Percentiles rank a stretch among this genome's conserved stretches.
phyloP scores from a whole-genome alignment of 2,888 invertebrate species.

The Agrotis ipsilon region DNA sequence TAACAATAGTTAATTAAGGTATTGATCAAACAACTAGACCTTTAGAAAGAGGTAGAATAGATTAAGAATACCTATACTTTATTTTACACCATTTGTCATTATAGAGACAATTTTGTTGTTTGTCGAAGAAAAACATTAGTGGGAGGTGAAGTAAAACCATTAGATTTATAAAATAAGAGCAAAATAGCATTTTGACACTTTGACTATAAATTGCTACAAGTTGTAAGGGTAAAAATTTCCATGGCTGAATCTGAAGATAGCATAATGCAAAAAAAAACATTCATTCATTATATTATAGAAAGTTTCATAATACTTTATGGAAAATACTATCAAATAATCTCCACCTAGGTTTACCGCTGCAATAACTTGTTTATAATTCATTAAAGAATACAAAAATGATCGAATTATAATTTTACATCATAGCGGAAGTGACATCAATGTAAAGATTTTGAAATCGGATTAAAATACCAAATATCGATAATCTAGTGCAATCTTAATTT shows the following conservation, averaged over 20 bases:
- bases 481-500: constrained; percentile 1
- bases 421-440: constrained; percentile 31
- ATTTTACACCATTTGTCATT: no score
- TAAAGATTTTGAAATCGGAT: constrained; percentile 28
- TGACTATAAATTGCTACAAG: neutral
- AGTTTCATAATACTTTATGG: no score
- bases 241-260: neutral
- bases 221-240: neutral
- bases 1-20: no score
- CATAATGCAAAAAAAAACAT: no score
- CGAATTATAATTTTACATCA: constrained; percentile 22
- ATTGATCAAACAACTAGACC: no score
- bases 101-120: no score
- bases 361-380: neutral
- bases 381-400: constrained; percentile 1
- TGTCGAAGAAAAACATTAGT: no score
- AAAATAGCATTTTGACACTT: neutral
- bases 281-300: no score
- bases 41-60: no score
- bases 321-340: neutral
- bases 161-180: no score
- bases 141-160: no score
- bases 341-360: neutral
- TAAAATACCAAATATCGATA: constrained; percentile 32
- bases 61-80: no score